Evolutionary conservation across 1,140 invertebrate genomes (phyloP), one percentile per base, ranked within the genome.

Genomic region (Drosophila pseudoobscura): DNA sequence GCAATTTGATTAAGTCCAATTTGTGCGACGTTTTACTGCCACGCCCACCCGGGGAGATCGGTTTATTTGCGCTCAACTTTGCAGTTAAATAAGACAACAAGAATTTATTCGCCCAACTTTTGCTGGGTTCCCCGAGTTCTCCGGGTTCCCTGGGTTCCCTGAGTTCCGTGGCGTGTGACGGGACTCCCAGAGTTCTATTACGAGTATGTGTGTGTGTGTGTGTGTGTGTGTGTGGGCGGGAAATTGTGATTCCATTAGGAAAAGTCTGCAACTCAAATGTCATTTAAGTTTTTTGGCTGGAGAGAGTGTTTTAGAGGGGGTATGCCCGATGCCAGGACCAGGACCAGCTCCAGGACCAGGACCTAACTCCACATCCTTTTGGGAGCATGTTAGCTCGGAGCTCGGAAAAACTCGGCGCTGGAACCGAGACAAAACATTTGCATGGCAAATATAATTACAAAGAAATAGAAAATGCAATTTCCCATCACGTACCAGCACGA

Each of bases 161-260:
- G 31, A 11, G 35, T 39, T 39, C 35, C 35, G 35, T 39, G 35
- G 11, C 35, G 11, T 39, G 35, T 39, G 35, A 39, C 35, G 35
- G 11, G 3, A 39, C 3, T 39, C 8, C 35, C 35, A 11, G 9
- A 35, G 29, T 31, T 0, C 29, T 29, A 8, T 29, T 29, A 29
- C 29, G 29, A 2, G 29, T 9, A 7, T 9, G 31, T 31, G 8
- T 46, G 31, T 46, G 45, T 43, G 44, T 56, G 22, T 50, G 55
- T 31, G 11, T 6, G 17, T 59, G 47, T 50, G 41, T 68, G 52
- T 47, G 46, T 57, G 55, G 57, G 47, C 31, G 58, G 63, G 61
- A 82, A 88, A 85, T 88, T 87, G 78, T 87, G 78, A 88, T 87
- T 88, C 83, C 82, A 87, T 87, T 87, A 88, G 82, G 78, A 76